These are phyloP conservation scores for Globia sparganii DNA, from an alignment of 2,888 invertebrate genomes.

Conservation along the genomic window DNA sequence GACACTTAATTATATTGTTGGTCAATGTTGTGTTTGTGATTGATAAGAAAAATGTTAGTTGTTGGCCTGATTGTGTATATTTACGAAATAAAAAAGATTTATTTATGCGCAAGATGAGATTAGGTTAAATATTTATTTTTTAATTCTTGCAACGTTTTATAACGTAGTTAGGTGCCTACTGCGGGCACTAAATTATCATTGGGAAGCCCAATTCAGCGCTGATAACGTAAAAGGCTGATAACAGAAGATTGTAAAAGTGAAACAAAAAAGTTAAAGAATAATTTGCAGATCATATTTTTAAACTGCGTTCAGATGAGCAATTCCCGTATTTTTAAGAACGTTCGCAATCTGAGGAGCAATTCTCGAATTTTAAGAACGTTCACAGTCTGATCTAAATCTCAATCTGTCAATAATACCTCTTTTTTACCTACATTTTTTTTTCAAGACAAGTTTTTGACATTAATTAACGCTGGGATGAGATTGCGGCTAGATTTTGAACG, in stretches of 20 bases:
- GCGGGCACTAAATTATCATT: not conserved
- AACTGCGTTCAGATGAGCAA: too few species aligned
- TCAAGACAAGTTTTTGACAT: too few species aligned
- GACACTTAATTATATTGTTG: constrained; percentile 36
- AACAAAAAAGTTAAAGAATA: not conserved
- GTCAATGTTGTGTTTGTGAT: constrained; percentile 35
- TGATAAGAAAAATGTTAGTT: constrained; percentile 17
- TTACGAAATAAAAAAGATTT: not conserved
- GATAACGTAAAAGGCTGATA: not conserved
- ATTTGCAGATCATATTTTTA: too few species aligned
- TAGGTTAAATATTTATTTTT: not conserved
- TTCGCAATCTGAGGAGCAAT: too few species aligned
- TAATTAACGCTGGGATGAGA: too few species aligned
- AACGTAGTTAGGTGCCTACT: too few species aligned
- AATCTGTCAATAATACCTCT: too few species aligned
- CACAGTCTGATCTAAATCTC: too few species aligned
- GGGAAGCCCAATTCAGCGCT: not conserved
- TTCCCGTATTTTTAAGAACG: too few species aligned
- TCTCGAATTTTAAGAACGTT: too few species aligned
- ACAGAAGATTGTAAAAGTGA: not conserved
- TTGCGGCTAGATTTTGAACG: too few species aligned
- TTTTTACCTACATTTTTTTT: too few species aligned
- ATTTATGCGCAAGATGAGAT: not conserved
- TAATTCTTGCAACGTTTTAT: not conserved
- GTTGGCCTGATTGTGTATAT: not conserved